phyloP scores from a whole-genome alignment of 1,140 invertebrate species.

The Orussus abietinus region DNA sequence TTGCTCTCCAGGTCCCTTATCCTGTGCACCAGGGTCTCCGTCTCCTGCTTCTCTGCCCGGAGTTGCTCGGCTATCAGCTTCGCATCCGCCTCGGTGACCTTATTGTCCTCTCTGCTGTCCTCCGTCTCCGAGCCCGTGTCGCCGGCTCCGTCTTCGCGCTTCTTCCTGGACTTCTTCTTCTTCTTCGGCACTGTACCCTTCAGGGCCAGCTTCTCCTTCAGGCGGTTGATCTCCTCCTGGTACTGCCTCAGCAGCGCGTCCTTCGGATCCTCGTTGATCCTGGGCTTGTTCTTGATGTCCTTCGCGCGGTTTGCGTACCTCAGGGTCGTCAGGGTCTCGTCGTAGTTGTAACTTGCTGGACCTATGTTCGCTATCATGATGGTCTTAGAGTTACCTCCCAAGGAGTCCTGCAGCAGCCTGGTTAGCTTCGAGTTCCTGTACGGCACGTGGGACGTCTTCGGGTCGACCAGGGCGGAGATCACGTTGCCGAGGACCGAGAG shows the following conservation, averaged over 20 bases:
- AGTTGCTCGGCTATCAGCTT: constrained; percentile 59
- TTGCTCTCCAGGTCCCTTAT: constrained; percentile 89
- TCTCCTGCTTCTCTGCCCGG: constrained; percentile 68
- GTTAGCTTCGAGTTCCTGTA: constrained; percentile 94
- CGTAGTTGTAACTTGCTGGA: constrained; percentile 94
- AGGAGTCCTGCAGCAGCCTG: constrained; percentile 85
- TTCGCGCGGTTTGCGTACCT: constrained; percentile 97
- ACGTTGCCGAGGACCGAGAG: constrained; percentile 92
- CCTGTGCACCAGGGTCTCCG: constrained; percentile 72
- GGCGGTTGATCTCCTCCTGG: constrained; percentile 93
- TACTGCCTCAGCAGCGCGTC: constrained; percentile 93
- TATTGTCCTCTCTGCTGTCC: constrained; percentile 55
- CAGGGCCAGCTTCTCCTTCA: constrained; percentile 78
- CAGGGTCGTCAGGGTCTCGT: constrained; percentile 94
- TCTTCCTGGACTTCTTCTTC: constrained; percentile 54
- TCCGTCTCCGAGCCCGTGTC: constrained; percentile 48
- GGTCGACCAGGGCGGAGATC: constrained; percentile 91
- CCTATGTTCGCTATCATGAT: constrained; percentile 96
- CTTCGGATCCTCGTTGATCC: constrained; percentile 97
- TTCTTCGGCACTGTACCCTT: constrained; percentile 56
- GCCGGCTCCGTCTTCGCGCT: constrained; percentile 44
- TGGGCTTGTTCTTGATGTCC: constrained; percentile 94
- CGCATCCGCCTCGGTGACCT: constrained; percentile 59
- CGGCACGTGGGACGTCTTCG: constrained; percentile 89
- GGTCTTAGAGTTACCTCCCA: constrained; percentile 95